Evolutionary conservation across 2,888 invertebrate species (phyloP).

Genomic region (Diaperis boleti): DNA sequence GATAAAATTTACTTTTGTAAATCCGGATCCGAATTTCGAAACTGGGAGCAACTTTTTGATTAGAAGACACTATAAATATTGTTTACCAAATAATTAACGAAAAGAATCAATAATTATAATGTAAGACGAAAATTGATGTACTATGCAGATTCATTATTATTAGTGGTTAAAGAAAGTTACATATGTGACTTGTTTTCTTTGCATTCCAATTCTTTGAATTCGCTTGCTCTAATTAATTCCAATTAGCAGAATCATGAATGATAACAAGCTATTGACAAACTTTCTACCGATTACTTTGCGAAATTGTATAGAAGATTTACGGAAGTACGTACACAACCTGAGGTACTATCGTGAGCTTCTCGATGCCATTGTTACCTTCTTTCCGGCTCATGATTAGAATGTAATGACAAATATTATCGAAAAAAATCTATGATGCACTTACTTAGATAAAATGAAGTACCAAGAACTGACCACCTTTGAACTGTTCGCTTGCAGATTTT

Average conservation of each 20-base stretch:
- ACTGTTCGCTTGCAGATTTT: not conserved
- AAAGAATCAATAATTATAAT: not conserved
- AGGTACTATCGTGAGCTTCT: conserved; percentile 24
- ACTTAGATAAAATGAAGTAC: not conserved
- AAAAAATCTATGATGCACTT: not conserved
- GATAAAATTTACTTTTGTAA: too few relatives aligned
- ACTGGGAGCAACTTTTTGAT: too few relatives aligned
- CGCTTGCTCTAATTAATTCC: not conserved
- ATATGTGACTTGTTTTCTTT: not conserved
- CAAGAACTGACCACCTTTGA: not conserved
- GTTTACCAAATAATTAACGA: too few relatives aligned
- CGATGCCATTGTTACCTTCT: conserved; percentile 4
- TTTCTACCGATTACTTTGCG: not conserved
- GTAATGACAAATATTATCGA: not conserved
- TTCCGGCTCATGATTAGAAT: conserved; percentile 2
- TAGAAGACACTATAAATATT: too few relatives aligned
- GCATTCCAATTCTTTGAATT: not conserved
- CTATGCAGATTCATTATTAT: too few relatives aligned
- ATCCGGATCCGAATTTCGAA: too few relatives aligned
- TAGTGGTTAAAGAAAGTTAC: not conserved
- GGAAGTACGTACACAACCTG: not conserved
- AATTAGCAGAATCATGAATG: not conserved
- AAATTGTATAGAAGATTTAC: not conserved
- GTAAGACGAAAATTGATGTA: too few relatives aligned
- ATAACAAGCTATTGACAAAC: conserved; percentile 1